Base-by-base conservation (phyloP, 2,888 invertebrate species). In the Spisula solida region DNA sequence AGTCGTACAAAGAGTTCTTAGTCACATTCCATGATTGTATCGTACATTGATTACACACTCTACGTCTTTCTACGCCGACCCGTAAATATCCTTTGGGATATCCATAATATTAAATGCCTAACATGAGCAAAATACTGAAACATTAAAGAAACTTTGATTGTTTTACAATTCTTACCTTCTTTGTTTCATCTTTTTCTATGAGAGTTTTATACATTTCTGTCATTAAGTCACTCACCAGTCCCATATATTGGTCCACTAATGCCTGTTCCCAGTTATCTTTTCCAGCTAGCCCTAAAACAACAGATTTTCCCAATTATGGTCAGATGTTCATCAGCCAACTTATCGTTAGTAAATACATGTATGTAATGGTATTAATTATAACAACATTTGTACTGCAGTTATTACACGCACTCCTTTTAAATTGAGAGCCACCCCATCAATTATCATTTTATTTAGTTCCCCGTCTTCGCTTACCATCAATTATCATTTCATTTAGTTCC, bases 131-230 rank as follows among this genome's bases (percentile, higher is more conserved):
- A 18, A 20, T 55, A 55, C 14, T 55, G 55, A 20, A 55, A 2
- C 20, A 18, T 18, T 6, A 6, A 55, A 55, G 55, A 55, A 18
- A 18, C 2, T 8, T 55, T 14, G 2, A 2, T 20, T 20, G 18
- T n/a, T 56, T 6, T n/a, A n/a, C 56, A 6, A 31, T 31, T 31
- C n/a, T 16, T 56, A 91, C 91, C 93, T 90, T 91, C 70, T 85
- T 90, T 1, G 66, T 80, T 34, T 88, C 90, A 75, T 93, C 90
- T 51, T 92, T 87, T 80, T 92, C 91, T 34, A 92, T 87, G 82
- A 88, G 88, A 16, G 79, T 75, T 81, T 88, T 89, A 31, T 90
- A 85, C 12, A 88, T 56, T 78, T 91, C 91, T 31, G 81, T 85
- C 48, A 93, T 83, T 82, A 90, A 29, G 78, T 93, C 92, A n/a